Conservation (phyloP, 2,888 invertebrate genomes). For the Microdon myrmicae region DNA sequence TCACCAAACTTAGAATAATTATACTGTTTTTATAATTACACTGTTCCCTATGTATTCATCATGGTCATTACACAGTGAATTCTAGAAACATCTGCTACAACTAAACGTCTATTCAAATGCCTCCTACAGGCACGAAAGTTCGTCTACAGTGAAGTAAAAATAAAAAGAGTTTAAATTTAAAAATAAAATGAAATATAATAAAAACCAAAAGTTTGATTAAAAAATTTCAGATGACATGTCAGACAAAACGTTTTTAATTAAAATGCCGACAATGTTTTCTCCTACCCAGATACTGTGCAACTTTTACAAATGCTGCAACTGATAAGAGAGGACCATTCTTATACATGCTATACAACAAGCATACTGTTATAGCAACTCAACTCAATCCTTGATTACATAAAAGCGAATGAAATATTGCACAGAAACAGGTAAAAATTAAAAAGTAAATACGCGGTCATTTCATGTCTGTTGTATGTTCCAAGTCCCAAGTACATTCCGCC, state of each 20-base stretch:
- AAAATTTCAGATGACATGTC: conserved; percentile 51
- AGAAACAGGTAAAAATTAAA: conserved; percentile 42
- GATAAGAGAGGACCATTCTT: no score
- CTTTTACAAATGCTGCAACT: conserved; percentile 38
- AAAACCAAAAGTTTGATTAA: conserved; percentile 40
- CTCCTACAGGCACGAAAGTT: no score
- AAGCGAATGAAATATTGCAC: conserved; percentile 19
- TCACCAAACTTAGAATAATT: no score
- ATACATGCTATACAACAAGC: conserved; percentile 12
- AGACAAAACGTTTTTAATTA: conserved; percentile 50
- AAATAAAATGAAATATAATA: conserved; percentile 1
- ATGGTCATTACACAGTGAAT: no score
- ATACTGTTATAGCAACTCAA: neutral
- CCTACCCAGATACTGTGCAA: conserved; percentile 40
- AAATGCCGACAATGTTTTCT: conserved; percentile 50
- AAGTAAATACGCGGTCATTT: conserved; percentile 45
- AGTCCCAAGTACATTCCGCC: neutral
- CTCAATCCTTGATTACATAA: neutral
- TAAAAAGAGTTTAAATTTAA: no score
- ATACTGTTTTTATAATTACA: no score
- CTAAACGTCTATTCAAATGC: no score
- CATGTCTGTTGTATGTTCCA: conserved; percentile 18
- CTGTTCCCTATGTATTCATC: no score
- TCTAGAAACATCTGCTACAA: no score
- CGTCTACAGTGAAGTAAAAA: no score